Base-by-base conservation (phyloP, 2,888 invertebrate genomes). In the Heliconius sara region DNA sequence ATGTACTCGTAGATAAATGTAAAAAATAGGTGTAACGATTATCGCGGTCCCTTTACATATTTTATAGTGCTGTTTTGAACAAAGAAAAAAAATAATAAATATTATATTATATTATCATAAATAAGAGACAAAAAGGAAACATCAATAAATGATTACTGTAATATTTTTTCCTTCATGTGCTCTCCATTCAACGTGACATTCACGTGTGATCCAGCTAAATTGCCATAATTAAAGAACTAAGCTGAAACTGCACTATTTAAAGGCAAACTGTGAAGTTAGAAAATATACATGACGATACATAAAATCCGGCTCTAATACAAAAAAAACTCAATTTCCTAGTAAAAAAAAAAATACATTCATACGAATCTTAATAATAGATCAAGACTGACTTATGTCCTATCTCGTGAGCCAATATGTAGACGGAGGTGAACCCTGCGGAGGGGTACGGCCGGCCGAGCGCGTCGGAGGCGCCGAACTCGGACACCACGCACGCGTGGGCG, bases 391-490 rank as follows among this genome's bases (percentile, higher is more conserved):
- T 97, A 91, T 97, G 98, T 82, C 97, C 98, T 81, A 98, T 97
- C 95, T 98, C 98, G 89, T 98, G 98, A 0, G 97, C 97, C 82
- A 97, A 96, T 87, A 98, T 97, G 91, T 97, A 98, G 86, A 98
- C 97, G 75, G 97, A 97, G 27, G 97, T 97, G 89, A 97, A 97
- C n/a, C 98, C 97, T 39, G 97, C 97, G 63, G 97, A 97, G 7
- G 97, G 97, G 91, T 97, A 97, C 3, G 97, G 97, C 83, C 97
- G 96, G 72, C 97, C 97, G 85, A 97, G 96, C 68, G 96, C 91
- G 91, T 97, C 97, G 1, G 96, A 96, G 1, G 97, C 96, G 67
- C 97, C 97, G 85, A 97, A 96, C 94, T 98, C 97, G 2, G 97
- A 96, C 72, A 98, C 97, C 25, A 98, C 96, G 87, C 98, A 98